These are phyloP conservation scores for Ephydatia muelleri DNA, from an alignment of 37 sponge, comb jelly and placozoan species.

Conservation along the genomic window DNA sequence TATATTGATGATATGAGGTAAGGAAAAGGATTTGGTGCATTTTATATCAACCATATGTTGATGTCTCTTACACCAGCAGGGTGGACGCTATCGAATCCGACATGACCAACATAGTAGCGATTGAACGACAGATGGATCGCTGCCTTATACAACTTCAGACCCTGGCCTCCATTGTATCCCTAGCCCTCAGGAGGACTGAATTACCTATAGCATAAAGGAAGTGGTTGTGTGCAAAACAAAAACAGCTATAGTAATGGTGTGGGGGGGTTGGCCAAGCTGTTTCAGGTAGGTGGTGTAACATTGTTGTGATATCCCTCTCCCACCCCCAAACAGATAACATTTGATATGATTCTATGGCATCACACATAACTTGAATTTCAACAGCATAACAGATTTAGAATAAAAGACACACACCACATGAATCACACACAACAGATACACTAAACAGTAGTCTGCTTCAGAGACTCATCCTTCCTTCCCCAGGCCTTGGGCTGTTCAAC, in stretches of 20 bases:
- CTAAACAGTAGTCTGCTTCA: slow-evolving; percentile 30
- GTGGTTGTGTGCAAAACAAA: background rate
- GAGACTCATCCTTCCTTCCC: background rate
- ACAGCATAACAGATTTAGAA: background rate
- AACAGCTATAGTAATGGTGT: background rate
- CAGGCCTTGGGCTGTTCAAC: slow-evolving; percentile 60
- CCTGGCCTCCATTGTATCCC: background rate
- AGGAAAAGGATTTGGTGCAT: no score
- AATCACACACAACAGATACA: slow-evolving; percentile 2
- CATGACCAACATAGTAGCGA: background rate
- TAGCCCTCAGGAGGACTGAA: background rate
- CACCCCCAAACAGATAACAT: background rate
- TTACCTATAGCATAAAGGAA: background rate
- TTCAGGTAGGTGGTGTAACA: no score
- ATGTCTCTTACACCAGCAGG: no score
- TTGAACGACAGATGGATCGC: slow-evolving; percentile 4
- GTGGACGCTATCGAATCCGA: background rate
- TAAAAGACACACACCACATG: background rate
- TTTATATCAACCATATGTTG: no score
- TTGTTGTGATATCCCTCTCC: no score
- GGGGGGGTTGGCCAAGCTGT: no score
- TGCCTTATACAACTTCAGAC: slow-evolving; percentile 11
- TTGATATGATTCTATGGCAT: background rate
- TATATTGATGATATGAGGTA: background rate
- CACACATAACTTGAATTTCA: background rate